Evolutionary conservation across 2,113 vertebrate genomes (phyloP).

Genomic region (Tonatia bakeri): DNA sequence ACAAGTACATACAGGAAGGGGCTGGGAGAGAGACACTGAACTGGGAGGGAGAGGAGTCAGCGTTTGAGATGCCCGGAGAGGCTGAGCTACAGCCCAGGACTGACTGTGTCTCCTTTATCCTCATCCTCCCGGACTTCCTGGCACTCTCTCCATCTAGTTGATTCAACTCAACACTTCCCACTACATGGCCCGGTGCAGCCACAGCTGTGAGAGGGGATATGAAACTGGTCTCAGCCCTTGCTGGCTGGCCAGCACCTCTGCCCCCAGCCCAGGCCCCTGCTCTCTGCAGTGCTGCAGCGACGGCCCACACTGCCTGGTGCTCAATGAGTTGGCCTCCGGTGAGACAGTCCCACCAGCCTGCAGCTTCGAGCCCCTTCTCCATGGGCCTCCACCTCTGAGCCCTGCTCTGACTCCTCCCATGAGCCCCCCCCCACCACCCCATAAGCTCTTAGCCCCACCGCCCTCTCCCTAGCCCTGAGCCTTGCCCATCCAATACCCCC

Average conservation of each 20-base stretch:
- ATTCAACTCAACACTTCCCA: constrained; percentile 56
- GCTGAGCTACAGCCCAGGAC: background rate
- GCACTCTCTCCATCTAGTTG: constrained; percentile 73
- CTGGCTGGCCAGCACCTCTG: constrained; percentile 51
- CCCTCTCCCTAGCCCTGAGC: background rate
- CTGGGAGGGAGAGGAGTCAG: background rate
- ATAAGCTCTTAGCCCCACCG: background rate
- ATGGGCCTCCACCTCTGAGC: background rate
- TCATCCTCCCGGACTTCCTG: background rate
- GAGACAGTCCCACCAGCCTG: background rate
- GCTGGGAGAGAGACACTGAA: background rate
- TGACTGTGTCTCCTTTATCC: rapidly evolving
- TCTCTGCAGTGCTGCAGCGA: constrained; percentile 76
- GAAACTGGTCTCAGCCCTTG: background rate
- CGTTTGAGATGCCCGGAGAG: background rate
- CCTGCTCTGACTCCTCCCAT: background rate
- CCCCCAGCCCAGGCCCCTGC: constrained; percentile 56
- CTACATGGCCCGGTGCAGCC: constrained; percentile 74
- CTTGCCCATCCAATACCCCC: background rate
- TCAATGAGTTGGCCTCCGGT: constrained; percentile 65
- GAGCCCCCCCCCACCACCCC: background rate
- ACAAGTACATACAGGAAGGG: too few relatives aligned
- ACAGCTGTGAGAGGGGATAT: constrained; percentile 25
- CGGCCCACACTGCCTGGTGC: constrained; percentile 76
- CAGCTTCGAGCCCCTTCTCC: background rate